Evolutionary conservation across 2,113 vertebrate species (phyloP), one percentile per base, ranked within the genome.

Genomic region (Fregata magnificens): DNA sequence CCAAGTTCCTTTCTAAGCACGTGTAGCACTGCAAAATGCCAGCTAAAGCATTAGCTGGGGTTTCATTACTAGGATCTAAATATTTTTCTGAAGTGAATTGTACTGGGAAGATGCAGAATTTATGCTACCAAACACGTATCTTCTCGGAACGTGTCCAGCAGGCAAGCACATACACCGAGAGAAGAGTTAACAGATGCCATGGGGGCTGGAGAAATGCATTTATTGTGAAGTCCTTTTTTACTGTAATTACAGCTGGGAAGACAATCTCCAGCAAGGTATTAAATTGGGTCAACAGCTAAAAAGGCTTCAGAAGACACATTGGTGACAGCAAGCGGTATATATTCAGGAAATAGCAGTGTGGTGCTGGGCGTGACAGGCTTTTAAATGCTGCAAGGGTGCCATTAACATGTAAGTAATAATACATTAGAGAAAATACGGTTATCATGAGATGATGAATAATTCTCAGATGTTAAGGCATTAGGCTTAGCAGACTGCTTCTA

Each of bases 201-300:
- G 85, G 61, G 70, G 38, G 17, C 82, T 92, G 73, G 71, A 96
- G 84, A 81, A 92, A 88, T 91, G 74, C 26, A 32, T 91, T 89
- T 93, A 38, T 91, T 95, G 82, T 92, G 74, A 94, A 94, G 90
- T 94, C 83, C 52, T 63, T 83, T 81, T 95, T 90, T 88, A 66
- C 70, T 96, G 95, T 97, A 97, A 98, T 98, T 98, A 96, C 91
- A 86, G 92, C 80, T 82, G 79, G 82, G 76, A 97, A 78, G 93
- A 62, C 94, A 89, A n/a, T 96, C 96, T 98, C 95, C 95, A 98
- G 96, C 93, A 90, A 96, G 77, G 95, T 95, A 95, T 97, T 98
- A 98, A 98, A 98, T 94, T 97, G 95, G 97, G 98, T 97, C 98
- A 98, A 79, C 87, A 96, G 96, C 95, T 97, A 95, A 94, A 97